Evolutionary conservation across 1,140 invertebrate genomes (phyloP), one percentile per base, ranked within the genome.

Genomic region (Babylonia areolata): DNA sequence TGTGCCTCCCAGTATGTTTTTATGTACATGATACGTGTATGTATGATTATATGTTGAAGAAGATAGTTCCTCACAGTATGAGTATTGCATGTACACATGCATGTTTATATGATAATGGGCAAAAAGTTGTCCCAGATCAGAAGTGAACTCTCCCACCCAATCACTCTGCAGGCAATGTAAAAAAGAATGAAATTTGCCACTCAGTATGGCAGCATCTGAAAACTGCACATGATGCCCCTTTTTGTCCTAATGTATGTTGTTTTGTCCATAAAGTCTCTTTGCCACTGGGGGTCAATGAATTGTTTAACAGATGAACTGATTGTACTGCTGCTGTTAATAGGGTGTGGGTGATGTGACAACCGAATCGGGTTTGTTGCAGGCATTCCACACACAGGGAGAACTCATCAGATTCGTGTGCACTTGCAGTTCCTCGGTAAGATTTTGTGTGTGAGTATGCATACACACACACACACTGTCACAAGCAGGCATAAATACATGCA

Each of bases 381-480:
- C 90, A 79, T 90, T 90, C 98, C 99, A 0, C 96, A 97, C 90
- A 99, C 99, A 1, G 99, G 99, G 0, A 95, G 99, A 87, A 99
- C 99, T 96, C 99, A 99, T 94, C 99, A 99, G 94, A 99, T 99
- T 87, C 96, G 99, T 87, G 98, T 99, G n/a, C 99, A 99, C 95
- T 96, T 99, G 58, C 99, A 99, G 94, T 99, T 97, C 95, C 95
- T 99, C 89, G 99, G 97, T 97, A 95, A 90, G 91, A 64, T 31
- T n/a, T 39, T n/a, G 11, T 12, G 31, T 71, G 39, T 12, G 39
- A 12, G 28, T n/a, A 20, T n/a, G 12, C 58, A 64, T n/a, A 64
- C 9, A 51, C 46, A 12, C 58, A n/a, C 31, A 9, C n/a, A 39
- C 42, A 77, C 58, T 17, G 9, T n/a, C 11, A 35, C 23, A 39